Base-by-base conservation (phyloP, 2,888 invertebrate species). In the Lepidochitona cinerea region DNA sequence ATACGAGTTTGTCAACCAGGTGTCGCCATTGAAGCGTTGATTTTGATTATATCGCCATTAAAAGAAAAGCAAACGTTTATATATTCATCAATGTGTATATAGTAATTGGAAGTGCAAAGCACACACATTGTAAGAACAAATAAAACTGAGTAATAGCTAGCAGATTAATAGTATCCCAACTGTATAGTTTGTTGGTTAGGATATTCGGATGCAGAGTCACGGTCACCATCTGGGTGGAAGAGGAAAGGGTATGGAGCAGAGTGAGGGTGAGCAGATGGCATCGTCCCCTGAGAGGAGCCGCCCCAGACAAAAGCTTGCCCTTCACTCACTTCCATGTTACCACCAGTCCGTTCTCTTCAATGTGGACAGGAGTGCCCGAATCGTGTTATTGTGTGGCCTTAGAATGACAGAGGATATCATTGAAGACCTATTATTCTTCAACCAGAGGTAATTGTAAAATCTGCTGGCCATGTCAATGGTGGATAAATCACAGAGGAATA, bases 401-500 rank as follows among this genome's bases (percentile, higher is more conserved):
- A 59, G 59, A 59, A 26, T 59, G 59, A 59, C 59, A 59, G 59
- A 59, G 59, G 32, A 18, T 59, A 7, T 59, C 29, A 32, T 2
- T 59, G 59, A 26, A 59, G 59, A 59, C 4, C 59, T 59, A 59
- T 59, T 59, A 59, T 59, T 59, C 59, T 59, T 59, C 59, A 59
- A 59, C 59, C 59, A 59, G 59, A 9, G 59, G 59, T 59, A 59
- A 59, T 59, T 59, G 59, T 59, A 59, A 59, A 59, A 29, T 59
- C 59, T 59, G 59, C 59, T 59, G 29, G 23, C 32, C 29, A 59
- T 59, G 59, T 32, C 23, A 59, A 59, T 59, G 59, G 59, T 14
- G 59, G 29, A 59, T 59, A 59, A 59, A 59, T 59, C 59, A 59
- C 59, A 59, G 59, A 59, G 59, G 59, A 59, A 59, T 59, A 59